These are phyloP conservation scores for Dendronephthya gigantea DNA, from an alignment of 64 coral and sea anemone genomes.

Conservation along the genomic window DNA sequence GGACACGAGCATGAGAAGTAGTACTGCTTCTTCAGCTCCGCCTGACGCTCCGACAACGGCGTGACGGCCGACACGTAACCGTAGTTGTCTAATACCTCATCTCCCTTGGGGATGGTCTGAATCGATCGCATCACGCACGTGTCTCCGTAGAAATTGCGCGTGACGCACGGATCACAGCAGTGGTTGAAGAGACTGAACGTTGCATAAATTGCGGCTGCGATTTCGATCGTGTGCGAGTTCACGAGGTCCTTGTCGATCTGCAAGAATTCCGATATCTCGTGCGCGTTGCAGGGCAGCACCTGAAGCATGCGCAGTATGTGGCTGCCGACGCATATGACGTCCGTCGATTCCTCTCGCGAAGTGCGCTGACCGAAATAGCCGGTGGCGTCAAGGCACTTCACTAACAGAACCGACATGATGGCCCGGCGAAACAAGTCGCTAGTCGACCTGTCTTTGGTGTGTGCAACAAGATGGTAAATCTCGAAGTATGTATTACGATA, in stretches of 20 bases:
- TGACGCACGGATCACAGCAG: constrained; percentile 82
- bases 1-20: constrained; percentile 62
- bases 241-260: constrained; percentile 48
- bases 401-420: constrained; percentile 52
- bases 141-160: constrained; percentile 84
- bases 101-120: constrained; percentile 59
- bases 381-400: constrained; percentile 48
- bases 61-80: constrained; percentile 71
- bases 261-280: constrained; percentile 83
- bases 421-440: constrained; percentile 80
- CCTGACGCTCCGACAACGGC: constrained; percentile 29
- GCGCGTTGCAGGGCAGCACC: constrained; percentile 80
- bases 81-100: constrained; percentile 87
- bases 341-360: background rate
- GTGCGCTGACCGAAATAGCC: constrained; percentile 30
- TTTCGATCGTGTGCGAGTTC: constrained; percentile 69
- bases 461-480: constrained; percentile 75
- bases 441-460: constrained; percentile 49
- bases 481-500: constrained; percentile 45
- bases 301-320: constrained; percentile 70
- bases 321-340: constrained; percentile 45
- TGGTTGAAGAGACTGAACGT: constrained; percentile 87
- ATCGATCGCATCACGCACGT: constrained; percentile 66
- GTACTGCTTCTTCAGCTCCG: constrained; percentile 53
- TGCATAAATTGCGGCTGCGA: constrained; percentile 79